Evolutionary conservation across 2,113 vertebrate genomes (phyloP).

Genomic region (Nibea coibor): DNA sequence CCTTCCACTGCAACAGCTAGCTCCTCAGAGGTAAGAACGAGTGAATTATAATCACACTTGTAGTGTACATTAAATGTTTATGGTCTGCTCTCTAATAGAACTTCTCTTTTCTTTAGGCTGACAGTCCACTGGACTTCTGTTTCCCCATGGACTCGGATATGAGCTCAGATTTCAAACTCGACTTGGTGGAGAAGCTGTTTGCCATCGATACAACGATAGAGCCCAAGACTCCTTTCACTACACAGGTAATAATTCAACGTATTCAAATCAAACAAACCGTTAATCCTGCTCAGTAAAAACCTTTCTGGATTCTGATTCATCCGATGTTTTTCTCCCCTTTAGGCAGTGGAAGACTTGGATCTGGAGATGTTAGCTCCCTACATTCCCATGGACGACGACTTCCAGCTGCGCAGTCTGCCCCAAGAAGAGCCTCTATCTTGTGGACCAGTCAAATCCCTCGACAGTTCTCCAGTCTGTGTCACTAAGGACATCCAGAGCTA

Average conservation of each 20-base stretch:
- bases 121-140: constrained; percentile 88
- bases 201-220: constrained; percentile 91
- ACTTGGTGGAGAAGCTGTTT: constrained; percentile 97
- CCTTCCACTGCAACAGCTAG: constrained; percentile 83
- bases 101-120: constrained; percentile 82
- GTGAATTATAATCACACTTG: not conserved
- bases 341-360: constrained; percentile 88
- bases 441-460: constrained; percentile 70
- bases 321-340: not conserved
- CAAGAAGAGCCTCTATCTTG: constrained; percentile 84
- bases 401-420: constrained; percentile 91
- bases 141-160: constrained; percentile 94
- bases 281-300: not conserved
- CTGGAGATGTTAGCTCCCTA: constrained; percentile 98
- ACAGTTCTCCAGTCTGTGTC: constrained; percentile 80
- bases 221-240: constrained; percentile 91
- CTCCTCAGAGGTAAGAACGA: constrained; percentile 86
- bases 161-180: constrained; percentile 93
- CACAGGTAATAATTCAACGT: constrained; percentile 84
- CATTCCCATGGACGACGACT: constrained; percentile 98
- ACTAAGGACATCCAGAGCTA: constrained; percentile 78
- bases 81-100: not conserved
- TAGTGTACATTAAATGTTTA: not conserved
- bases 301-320: not conserved
- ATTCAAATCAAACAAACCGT: too few species aligned